A percentile compares a stretch with the other conserved stretches of the same genome.
phyloP scores from a whole-genome alignment of 2,888 invertebrate genomes.

The Germaria angustata region DNA sequence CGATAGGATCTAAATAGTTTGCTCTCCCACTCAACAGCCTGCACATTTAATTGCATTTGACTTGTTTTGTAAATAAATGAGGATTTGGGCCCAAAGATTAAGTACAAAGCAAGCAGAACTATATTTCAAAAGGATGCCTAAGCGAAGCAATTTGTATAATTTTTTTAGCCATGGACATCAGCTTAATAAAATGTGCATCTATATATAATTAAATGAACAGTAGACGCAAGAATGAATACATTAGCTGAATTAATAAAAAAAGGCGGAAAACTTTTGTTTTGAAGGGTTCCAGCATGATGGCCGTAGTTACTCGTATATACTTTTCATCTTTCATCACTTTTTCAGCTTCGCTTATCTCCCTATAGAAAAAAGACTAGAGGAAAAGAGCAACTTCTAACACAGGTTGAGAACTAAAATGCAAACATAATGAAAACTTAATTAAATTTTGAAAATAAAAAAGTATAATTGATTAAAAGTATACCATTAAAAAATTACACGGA shows the following conservation, averaged over 20 bases:
- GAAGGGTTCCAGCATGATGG: slow-evolving; percentile 17
- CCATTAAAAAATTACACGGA: too few species aligned
- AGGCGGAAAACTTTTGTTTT: slow-evolving; percentile 6
- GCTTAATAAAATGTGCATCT: background rate
- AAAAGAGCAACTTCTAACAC: slow-evolving; percentile 46
- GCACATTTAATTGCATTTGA: slow-evolving; percentile 59
- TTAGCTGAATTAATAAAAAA: slow-evolving; percentile 2
- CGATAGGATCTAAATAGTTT: background rate
- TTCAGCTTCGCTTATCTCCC: background rate
- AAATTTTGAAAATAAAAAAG: slow-evolving; percentile 71
- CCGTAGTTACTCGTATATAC: slow-evolving; percentile 11
- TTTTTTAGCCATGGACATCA: background rate
- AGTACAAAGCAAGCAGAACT: slow-evolving; percentile 58
- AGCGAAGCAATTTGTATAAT: slow-evolving; percentile 47
- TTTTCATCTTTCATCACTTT: background rate
- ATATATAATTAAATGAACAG: background rate
- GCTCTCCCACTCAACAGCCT: slow-evolving; percentile 13
- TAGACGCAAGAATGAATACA: background rate
- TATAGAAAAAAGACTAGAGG: background rate
- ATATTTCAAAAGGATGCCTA: slow-evolving; percentile 12
- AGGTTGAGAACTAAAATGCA: slow-evolving; percentile 66
- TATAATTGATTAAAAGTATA: slow-evolving; percentile 19
- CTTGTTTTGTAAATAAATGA: background rate
- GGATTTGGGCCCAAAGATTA: slow-evolving; percentile 50
- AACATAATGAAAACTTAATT: slow-evolving; percentile 75